Conservation (phyloP, 2,888 invertebrate genomes). For the Napeogenes sylphis region DNA sequence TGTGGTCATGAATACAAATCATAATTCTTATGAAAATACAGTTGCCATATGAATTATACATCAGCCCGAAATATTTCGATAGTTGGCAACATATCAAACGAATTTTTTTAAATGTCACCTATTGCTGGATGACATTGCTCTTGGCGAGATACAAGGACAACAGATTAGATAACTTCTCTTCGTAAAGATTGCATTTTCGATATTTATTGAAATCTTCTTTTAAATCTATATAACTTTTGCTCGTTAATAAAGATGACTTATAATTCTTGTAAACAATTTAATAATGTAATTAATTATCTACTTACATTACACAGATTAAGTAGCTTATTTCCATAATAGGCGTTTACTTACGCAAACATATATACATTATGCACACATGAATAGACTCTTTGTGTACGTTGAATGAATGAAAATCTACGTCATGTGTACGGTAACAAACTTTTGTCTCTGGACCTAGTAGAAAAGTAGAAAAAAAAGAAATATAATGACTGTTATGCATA, state of each 20-base stretch:
- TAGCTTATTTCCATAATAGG: constrained; percentile 9
- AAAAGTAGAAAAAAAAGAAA: too few species aligned
- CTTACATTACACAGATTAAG: constrained; percentile 16
- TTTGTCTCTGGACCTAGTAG: too few species aligned
- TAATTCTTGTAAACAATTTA: neutral
- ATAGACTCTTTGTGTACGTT: neutral
- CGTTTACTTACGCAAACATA: neutral
- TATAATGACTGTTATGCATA: too few species aligned
- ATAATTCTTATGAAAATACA: neutral
- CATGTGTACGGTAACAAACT: constrained; percentile 15
- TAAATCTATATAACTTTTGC: too few species aligned
- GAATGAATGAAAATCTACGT: constrained; percentile 22
- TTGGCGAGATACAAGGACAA: constrained; percentile 52
- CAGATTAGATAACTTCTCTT: constrained; percentile 5
- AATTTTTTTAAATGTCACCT: constrained; percentile 55
- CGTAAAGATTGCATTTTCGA: neutral
- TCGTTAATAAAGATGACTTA: too few species aligned
- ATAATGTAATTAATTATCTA: constrained; percentile 21
- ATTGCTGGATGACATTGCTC: constrained; percentile 71
- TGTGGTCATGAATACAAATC: too few species aligned
- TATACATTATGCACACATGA: too few species aligned
- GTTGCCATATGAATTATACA: constrained; percentile 20
- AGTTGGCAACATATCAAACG: constrained; percentile 60
- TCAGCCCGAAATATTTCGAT: constrained; percentile 32
- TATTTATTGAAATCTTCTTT: neutral